Evolutionary conservation across 2,888 invertebrate genomes (phyloP).

Genomic region (Ectemnius cavifrons): DNA sequence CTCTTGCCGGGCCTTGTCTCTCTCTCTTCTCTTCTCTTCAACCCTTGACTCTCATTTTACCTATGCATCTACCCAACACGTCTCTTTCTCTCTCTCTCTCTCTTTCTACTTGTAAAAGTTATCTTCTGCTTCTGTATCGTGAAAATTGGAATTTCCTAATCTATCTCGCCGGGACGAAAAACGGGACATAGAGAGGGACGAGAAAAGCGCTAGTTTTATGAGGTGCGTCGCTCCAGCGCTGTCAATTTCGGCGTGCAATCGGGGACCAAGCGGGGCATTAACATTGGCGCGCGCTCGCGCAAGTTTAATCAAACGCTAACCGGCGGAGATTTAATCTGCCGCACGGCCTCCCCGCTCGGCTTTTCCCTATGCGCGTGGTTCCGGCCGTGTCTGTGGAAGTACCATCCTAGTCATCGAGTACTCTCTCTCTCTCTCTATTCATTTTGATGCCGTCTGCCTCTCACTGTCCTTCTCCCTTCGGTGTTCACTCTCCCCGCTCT

Average conservation of each 20-base stretch:
- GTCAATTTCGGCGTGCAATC: conserved; percentile 70
- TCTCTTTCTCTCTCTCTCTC: background rate
- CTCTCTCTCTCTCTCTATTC: conserved; percentile 22
- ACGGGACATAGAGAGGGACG: background rate
- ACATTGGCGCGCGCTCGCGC: conserved; percentile 74
- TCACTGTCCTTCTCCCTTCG: conserved; percentile 21
- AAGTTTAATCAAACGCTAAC: conserved; percentile 78
- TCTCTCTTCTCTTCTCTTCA: conserved; percentile 21
- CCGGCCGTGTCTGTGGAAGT: conserved; percentile 28
- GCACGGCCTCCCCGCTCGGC: conserved; percentile 57
- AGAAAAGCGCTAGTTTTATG: conserved; percentile 1
- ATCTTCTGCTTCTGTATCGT: background rate
- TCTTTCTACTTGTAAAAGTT: background rate
- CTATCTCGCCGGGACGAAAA: background rate
- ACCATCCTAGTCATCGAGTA: conserved; percentile 30
- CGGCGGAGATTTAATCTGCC: conserved; percentile 77
- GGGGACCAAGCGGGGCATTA: conserved; percentile 66
- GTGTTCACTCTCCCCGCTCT: conserved; percentile 28
- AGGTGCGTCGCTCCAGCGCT: conserved; percentile 16
- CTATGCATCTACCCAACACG: background rate
- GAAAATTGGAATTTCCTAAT: background rate
- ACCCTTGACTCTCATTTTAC: conserved; percentile 33
- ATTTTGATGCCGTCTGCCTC: conserved; percentile 8
- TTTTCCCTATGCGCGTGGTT: conserved; percentile 34
- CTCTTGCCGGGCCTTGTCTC: conserved; percentile 51